Conservation (phyloP, 2,113 vertebrate genomes). For the Mirza zaza region DNA sequence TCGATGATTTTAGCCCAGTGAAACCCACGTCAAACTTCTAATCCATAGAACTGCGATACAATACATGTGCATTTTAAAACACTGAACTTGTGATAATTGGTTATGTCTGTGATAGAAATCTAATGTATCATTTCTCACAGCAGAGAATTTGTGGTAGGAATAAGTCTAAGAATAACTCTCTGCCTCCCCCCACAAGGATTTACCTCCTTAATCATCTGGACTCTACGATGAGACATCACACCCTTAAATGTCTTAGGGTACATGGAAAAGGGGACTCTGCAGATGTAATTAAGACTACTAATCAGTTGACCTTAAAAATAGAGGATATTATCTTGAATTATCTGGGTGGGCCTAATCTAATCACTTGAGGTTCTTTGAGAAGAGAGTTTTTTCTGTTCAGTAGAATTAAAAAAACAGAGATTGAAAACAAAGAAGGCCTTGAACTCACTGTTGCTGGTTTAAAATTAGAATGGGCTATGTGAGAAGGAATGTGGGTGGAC, state of each 20-base stretch:
- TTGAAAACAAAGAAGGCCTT: not conserved
- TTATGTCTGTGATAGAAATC: not conserved
- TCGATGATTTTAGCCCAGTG: not conserved
- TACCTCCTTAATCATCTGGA: not conserved
- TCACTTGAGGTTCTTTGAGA: not conserved
- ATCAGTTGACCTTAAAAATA: not conserved
- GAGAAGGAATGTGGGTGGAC: not conserved
- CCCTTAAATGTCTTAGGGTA: not conserved
- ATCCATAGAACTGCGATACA: not conserved
- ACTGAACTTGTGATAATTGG: not conserved
- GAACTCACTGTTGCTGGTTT: not conserved
- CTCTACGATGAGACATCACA: not conserved
- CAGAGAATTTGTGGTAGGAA: not conserved
- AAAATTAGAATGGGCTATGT: not conserved
- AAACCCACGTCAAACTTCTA: not conserved
- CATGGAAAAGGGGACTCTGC: not conserved
- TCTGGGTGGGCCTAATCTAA: not conserved
- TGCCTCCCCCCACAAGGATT: not conserved
- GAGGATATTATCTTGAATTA: not conserved
- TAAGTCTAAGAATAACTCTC: not conserved
- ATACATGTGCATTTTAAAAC: not conserved
- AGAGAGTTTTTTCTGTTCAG: not conserved
- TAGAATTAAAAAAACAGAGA: not conserved
- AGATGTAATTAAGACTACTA: not conserved
- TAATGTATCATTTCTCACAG: not conserved